Conservation (phyloP, 64 coral and sea anemone species). For the Trachythela sp. region DNA sequence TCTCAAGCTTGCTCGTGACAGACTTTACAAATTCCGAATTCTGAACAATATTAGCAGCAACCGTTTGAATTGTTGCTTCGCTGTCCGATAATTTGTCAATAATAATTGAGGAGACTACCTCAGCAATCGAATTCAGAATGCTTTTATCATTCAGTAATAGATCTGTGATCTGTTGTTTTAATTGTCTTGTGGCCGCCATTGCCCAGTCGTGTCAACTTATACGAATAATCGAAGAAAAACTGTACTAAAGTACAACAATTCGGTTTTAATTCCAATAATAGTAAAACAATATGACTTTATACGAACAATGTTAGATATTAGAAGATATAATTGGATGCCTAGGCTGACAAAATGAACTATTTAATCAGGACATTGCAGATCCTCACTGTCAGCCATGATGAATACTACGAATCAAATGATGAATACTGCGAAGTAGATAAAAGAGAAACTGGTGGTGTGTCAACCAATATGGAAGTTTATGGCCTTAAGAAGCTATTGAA, state of each 20-base stretch:
- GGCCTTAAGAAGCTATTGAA: no score
- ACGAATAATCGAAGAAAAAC: constrained; percentile 12
- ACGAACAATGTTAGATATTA: background rate
- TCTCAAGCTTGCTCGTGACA: background rate
- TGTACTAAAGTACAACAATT: background rate
- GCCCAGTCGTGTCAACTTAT: background rate
- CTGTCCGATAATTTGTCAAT: constrained; percentile 22
- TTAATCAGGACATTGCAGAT: constrained; percentile 5
- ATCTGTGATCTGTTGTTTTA: constrained; percentile 31
- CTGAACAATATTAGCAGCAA: constrained; percentile 26
- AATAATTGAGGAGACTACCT: constrained; percentile 26
- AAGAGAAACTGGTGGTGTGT: no score
- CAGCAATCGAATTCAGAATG: constrained; percentile 34
- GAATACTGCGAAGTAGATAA: no score
- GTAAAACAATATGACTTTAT: background rate
- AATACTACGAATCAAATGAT: no score
- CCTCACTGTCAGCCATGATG: no score
- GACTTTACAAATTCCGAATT: constrained; percentile 26
- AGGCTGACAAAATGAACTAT: background rate
- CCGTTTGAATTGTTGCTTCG: background rate
- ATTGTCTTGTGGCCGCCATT: background rate
- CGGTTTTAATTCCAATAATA: background rate
- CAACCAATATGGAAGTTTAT: no score
- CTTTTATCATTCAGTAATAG: constrained; percentile 6
- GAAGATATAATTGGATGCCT: background rate